These are phyloP conservation scores for Cyrtorhinus lividipennis DNA, from an alignment of 1,140 invertebrate genomes.

Conservation along the genomic window DNA sequence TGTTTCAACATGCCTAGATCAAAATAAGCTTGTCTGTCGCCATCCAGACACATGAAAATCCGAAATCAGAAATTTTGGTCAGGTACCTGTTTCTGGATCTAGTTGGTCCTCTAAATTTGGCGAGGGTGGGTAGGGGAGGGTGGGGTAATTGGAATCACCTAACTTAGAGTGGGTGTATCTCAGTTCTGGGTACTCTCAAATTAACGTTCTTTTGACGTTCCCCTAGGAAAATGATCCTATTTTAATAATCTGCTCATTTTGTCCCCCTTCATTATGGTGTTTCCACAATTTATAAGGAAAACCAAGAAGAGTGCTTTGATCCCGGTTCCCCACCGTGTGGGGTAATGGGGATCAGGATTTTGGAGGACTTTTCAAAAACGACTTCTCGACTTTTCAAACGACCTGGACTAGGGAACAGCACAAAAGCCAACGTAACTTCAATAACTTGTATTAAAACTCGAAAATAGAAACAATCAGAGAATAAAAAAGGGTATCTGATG, in stretches of 20 bases:
- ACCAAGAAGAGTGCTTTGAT: not conserved
- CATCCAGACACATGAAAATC: too few relatives aligned
- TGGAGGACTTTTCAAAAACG: not conserved
- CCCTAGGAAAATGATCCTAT: not conserved
- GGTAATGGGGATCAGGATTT: not conserved
- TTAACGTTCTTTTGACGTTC: not conserved
- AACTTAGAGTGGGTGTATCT: not conserved
- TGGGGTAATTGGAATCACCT: conserved; percentile 9
- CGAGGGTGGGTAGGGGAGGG: not conserved
- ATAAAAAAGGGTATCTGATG: not conserved
- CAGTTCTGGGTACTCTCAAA: not conserved
- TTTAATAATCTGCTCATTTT: not conserved
- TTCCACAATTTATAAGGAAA: conserved; percentile 7
- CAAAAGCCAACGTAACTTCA: not conserved
- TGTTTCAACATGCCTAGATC: too few relatives aligned
- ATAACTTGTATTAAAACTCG: conserved; percentile 3
- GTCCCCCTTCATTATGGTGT: not conserved
- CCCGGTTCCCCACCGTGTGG: not conserved
- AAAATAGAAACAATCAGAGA: not conserved
- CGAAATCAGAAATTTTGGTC: too few relatives aligned
- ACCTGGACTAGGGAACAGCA: not conserved
- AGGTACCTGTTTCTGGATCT: too few relatives aligned
- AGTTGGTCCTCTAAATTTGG: too few relatives aligned
- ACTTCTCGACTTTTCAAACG: not conserved
- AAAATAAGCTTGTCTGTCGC: too few relatives aligned